A percentile compares a stretch with the other conserved stretches of the same genome.
These are phyloP conservation scores for Fissipunctia ypsillon DNA, from an alignment of 2,888 invertebrate species.

Conservation along the genomic window DNA sequence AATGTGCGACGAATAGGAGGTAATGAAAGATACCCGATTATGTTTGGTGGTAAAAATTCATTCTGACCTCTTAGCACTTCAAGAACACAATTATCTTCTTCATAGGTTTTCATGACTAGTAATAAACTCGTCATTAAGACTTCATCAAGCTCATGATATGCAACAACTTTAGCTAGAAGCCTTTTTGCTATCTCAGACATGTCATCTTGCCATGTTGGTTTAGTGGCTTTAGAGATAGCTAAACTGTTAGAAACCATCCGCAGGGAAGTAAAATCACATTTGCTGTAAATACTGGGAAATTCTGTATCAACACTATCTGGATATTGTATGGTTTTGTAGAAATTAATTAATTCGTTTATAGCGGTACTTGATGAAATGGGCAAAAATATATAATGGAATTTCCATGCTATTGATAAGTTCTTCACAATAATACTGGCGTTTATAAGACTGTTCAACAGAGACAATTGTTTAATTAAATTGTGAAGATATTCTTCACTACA, in stretches of 20 bases:
- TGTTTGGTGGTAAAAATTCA: slow-evolving; percentile 77
- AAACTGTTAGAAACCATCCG: slow-evolving; percentile 77
- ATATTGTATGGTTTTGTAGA: slow-evolving; percentile 68
- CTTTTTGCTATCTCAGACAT: slow-evolving; percentile 69
- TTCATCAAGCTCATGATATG: slow-evolving; percentile 83
- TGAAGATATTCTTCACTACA: slow-evolving; percentile 85
- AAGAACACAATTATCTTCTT: slow-evolving; percentile 77
- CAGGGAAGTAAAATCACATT: slow-evolving; percentile 82
- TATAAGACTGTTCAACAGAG: slow-evolving; percentile 80
- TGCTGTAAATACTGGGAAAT: slow-evolving; percentile 67
- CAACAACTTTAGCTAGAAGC: slow-evolving; percentile 78
- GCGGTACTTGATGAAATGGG: slow-evolving; percentile 83
- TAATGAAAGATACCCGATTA: slow-evolving; percentile 78
- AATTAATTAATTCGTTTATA: slow-evolving; percentile 82
- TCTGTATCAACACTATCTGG: slow-evolving; percentile 54
- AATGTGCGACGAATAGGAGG: slow-evolving; percentile 79
- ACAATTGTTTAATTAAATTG: slow-evolving; percentile 76
- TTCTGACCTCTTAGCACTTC: slow-evolving; percentile 81
- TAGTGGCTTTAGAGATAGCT: slow-evolving; percentile 55
- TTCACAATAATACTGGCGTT: slow-evolving; percentile 81
- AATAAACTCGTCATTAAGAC: slow-evolving; percentile 80
- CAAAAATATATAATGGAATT: slow-evolving; percentile 86
- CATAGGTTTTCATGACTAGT: slow-evolving; percentile 74
- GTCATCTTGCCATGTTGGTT: slow-evolving; percentile 23
- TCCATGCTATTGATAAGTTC: slow-evolving; percentile 85